These are phyloP conservation scores for Timema cristinae DNA, from an alignment of 2,888 invertebrate species.

Conservation along the genomic window DNA sequence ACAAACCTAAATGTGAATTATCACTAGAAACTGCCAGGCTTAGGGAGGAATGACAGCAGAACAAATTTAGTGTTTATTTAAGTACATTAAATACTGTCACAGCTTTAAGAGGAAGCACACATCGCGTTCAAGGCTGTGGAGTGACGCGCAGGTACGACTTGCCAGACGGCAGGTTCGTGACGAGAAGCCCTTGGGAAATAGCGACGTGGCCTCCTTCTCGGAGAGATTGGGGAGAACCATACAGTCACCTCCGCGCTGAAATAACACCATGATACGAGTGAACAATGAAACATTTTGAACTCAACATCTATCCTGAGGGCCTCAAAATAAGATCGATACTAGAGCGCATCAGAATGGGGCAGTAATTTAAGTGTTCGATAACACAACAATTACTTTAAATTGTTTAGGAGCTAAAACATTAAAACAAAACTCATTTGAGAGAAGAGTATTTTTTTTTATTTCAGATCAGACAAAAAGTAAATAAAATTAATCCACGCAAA, in stretches of 20 bases:
- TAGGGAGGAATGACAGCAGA: no score
- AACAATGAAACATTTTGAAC: slow-evolving; percentile 15
- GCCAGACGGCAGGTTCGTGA: slow-evolving; percentile 75
- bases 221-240: slow-evolving; percentile 85
- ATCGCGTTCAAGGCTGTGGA: slow-evolving; percentile 48
- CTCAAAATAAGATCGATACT: background rate
- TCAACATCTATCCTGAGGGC: background rate
- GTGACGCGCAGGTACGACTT: slow-evolving; percentile 77
- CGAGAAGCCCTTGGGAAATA: slow-evolving; percentile 71
- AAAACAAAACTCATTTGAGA: no score
- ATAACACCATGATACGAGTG: slow-evolving; percentile 34
- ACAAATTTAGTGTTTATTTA: no score
- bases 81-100: no score
- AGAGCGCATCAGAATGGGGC: background rate
- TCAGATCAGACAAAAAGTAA: no score
- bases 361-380: no score
- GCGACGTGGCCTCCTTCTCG: slow-evolving; percentile 60
- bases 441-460: no score
- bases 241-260: slow-evolving; percentile 74
- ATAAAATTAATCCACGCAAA: no score
- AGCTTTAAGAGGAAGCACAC: no score
- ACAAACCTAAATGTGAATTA: background rate
- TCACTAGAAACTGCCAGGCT: background rate
- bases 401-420: no score
- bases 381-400: no score